Conservation (phyloP, 2,888 invertebrate species). For the Drosophila subquinaria region DNA sequence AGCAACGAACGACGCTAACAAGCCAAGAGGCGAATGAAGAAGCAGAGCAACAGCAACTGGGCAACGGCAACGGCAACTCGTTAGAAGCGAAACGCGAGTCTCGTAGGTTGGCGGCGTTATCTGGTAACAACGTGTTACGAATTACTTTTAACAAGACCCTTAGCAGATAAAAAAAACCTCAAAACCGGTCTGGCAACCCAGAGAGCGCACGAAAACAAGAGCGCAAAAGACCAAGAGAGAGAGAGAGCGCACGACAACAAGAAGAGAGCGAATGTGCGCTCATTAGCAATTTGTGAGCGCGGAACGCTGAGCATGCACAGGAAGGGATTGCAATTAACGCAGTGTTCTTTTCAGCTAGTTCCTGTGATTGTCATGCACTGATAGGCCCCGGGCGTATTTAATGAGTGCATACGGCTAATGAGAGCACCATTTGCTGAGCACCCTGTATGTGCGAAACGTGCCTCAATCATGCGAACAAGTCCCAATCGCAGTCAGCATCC, state of each 20-base stretch:
- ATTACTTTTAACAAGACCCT: constrained; percentile 85
- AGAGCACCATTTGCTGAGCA: constrained; percentile 35
- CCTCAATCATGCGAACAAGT: constrained; percentile 28
- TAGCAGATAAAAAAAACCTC: constrained; percentile 82
- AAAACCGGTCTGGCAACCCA: constrained; percentile 63
- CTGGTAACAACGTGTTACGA: constrained; percentile 85
- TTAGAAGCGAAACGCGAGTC: constrained; percentile 57
- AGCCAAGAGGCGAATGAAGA: constrained; percentile 37
- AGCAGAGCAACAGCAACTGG: constrained; percentile 28
- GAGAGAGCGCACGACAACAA: constrained; percentile 13
- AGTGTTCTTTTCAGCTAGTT: constrained; percentile 37
- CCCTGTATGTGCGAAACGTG: constrained; percentile 65
- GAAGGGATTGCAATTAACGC: constrained; percentile 72
- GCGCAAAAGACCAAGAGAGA: constrained; percentile 2
- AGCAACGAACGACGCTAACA: constrained; percentile 77
- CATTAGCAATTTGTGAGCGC: constrained; percentile 60
- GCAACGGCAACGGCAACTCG: constrained; percentile 46
- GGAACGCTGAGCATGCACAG: constrained; percentile 49
- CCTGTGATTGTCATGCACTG: constrained; percentile 59
- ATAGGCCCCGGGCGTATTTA: constrained; percentile 46
- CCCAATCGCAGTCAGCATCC: not conserved
- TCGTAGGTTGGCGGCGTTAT: constrained; percentile 78
- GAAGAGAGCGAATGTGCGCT: constrained; percentile 57
- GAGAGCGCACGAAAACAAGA: constrained; percentile 21
- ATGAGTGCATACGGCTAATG: constrained; percentile 47